A percentile compares a stretch with the other conserved stretches of the same genome.
These are phyloP conservation scores for Numenius phaeopus DNA, from an alignment of 2,797 vertebrate species.

Conservation along the genomic window DNA sequence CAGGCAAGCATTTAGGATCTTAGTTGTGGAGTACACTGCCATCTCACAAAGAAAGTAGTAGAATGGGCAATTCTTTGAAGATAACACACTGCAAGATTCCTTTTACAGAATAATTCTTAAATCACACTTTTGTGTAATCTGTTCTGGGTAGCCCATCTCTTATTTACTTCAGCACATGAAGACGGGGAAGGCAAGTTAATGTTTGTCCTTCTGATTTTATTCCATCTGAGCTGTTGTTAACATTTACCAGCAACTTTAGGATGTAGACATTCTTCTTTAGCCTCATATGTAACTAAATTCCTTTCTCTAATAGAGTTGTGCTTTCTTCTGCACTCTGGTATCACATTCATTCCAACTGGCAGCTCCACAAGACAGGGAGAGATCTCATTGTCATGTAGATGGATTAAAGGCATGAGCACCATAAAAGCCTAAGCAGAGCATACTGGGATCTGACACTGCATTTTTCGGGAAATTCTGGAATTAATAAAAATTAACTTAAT, in stretches of 20 bases:
- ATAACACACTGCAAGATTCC: neutral
- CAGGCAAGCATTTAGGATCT: neutral
- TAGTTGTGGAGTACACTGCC: neutral
- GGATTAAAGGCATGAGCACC: neutral
- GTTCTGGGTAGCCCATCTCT: neutral
- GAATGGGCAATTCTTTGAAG: neutral
- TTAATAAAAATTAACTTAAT: neutral
- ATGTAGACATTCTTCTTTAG: neutral
- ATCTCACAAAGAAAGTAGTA: neutral
- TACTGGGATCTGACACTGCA: neutral
- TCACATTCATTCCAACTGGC: neutral
- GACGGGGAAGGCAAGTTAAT: neutral
- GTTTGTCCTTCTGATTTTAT: neutral
- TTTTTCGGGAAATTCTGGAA: neutral
- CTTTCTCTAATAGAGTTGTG: neutral
- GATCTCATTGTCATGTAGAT: neutral
- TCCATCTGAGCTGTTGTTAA: neutral
- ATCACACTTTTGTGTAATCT: neutral
- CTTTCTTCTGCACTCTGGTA: neutral
- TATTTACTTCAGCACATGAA: neutral
- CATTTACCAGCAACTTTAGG: neutral
- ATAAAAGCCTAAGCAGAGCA: neutral
- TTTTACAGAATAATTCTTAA: neutral
- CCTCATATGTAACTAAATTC: neutral
- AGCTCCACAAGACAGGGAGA: neutral